Evolutionary conservation across 2,113 vertebrate species (phyloP).

Genomic region (Marcusenius ussheri): DNA sequence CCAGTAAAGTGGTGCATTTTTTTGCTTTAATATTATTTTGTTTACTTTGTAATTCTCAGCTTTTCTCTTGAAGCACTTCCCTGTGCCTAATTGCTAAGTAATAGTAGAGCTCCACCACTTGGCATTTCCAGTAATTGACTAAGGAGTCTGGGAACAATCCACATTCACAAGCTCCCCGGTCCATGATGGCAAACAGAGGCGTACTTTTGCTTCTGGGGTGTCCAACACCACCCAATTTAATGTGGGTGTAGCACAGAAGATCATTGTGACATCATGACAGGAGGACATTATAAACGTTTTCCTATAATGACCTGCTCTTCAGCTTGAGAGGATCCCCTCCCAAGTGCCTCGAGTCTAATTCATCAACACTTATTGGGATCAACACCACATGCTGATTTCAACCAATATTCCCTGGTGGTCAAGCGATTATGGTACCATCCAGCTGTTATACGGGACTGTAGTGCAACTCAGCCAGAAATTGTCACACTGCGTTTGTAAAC

Average conservation of each 20-base stretch:
- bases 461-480: background rate
- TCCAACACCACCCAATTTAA: background rate
- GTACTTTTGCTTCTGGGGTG: background rate
- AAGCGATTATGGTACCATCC: background rate
- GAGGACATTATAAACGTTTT: background rate
- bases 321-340: background rate
- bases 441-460: background rate
- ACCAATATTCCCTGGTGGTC: background rate
- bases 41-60: background rate
- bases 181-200: background rate
- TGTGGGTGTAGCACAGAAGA: background rate
- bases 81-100: background rate
- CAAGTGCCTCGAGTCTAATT: background rate
- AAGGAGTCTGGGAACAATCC: background rate
- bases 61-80: background rate
- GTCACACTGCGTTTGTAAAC: background rate
- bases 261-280: background rate
- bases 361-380: background rate
- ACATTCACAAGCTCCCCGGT: background rate
- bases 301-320: background rate
- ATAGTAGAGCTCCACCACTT: background rate
- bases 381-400: background rate
- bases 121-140: background rate
- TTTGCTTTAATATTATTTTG: background rate
- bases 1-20: background rate